Evolutionary conservation across 2,797 vertebrate genomes (phyloP).

Genomic region (Columba guinea): DNA sequence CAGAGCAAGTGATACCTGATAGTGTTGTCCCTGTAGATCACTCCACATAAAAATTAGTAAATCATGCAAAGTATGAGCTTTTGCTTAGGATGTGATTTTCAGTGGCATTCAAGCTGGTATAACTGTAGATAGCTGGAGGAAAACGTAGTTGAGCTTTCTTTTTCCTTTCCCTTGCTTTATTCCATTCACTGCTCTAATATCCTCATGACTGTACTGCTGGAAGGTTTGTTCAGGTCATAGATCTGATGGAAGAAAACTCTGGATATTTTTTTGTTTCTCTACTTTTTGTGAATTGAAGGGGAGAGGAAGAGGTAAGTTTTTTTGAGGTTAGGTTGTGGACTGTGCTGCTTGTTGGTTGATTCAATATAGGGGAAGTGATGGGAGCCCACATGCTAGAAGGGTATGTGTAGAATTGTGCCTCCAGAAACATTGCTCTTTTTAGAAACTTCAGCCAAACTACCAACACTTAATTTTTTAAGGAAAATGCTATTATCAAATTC

Average conservation of each 20-base stretch:
- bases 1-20: not conserved
- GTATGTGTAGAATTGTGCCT: not conserved
- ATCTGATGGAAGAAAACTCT: not conserved
- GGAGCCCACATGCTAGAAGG: accelerated
- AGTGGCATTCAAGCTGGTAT: not conserved
- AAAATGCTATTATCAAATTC: not conserved
- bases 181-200: not conserved
- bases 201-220: not conserved
- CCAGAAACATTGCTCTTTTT: not conserved
- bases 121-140: not conserved
- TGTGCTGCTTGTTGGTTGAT: not conserved
- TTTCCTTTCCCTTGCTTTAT: not conserved
- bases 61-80: not conserved
- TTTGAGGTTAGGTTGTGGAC: not conserved
- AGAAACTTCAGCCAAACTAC: not conserved
- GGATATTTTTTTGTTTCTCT: not conserved
- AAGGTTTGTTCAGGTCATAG: not conserved
- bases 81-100: not conserved
- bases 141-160: not conserved
- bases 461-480: not conserved
- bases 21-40: not conserved
- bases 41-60: not conserved
- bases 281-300: not conserved
- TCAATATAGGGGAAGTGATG: accelerated
- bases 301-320: not conserved